Percentiles rank a stretch among this genome's conserved stretches.
phyloP scores from a whole-genome alignment of 1,140 invertebrate species.

The Phymorhynchus buccinoides region DNA sequence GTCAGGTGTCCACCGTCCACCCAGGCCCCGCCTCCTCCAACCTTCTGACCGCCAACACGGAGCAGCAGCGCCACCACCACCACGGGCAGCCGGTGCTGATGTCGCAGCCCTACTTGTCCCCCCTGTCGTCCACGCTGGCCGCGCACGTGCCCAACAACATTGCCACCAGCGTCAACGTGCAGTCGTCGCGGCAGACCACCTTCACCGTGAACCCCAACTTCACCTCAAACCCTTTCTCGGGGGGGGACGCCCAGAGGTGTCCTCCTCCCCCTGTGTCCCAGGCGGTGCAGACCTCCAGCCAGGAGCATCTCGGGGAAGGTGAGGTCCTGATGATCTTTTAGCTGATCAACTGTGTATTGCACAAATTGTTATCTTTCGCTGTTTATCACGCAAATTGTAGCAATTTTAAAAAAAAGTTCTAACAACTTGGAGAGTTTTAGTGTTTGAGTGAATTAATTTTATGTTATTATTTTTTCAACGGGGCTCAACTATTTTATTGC shows the following conservation, averaged over 20 bases:
- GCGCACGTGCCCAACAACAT: conserved; percentile 34
- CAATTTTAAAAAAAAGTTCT: too few relatives aligned
- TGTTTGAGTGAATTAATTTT: too few relatives aligned
- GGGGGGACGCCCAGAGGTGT: neutral
- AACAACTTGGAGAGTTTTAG: too few relatives aligned
- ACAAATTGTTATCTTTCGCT: too few relatives aligned
- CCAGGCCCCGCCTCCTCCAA: neutral
- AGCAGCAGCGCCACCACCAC: conserved; percentile 1
- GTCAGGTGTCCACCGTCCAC: conserved; percentile 28
- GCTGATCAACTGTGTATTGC: neutral
- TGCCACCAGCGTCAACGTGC: conserved; percentile 38
- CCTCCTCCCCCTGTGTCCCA: conserved; percentile 26
- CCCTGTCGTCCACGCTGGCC: conserved; percentile 30
- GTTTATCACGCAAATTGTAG: too few relatives aligned
- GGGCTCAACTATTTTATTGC: too few relatives aligned
- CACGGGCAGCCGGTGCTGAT: neutral
- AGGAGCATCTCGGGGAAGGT: neutral
- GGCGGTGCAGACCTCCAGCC: conserved; percentile 26
- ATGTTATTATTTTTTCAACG: too few relatives aligned
- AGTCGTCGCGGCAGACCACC: conserved; percentile 39
- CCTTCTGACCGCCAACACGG: neutral
- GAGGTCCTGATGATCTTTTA: too few relatives aligned
- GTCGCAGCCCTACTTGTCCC: conserved; percentile 31
- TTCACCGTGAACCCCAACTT: conserved; percentile 44
- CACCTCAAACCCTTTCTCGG: neutral